Evolutionary conservation across 2,797 vertebrate genomes (phyloP), one percentile per base, ranked within the genome.

Genomic region (Brotula barbata): DNA sequence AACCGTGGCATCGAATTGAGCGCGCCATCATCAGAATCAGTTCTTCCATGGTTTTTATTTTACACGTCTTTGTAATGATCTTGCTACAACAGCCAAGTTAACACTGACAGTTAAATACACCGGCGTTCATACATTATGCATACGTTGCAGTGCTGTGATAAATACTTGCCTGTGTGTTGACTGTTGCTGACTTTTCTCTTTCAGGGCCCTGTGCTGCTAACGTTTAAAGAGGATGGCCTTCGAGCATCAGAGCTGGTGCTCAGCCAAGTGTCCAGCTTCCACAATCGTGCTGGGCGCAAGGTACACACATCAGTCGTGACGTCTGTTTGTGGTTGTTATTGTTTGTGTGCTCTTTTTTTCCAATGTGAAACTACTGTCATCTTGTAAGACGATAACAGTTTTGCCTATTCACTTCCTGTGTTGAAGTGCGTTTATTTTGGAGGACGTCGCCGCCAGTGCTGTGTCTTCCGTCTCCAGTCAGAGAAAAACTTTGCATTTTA

Each of bases 211-310:
- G 64, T 90, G 55, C 56, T 84, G 62, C 80, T 99, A 42, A 88
- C 76, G 0, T 96, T 99, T 87, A 90, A 94, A 72, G 93, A 95
- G 37, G 92, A 94, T 70, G 88, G 58, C 40, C 58, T 88, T 7
- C 89, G 91, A 44, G 85, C 93, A 0, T 90, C 95, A 10, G 89
- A 95, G 45, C 91, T 99, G 71, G 68, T 31, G 1, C 75, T 99
- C 64, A 88, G 87, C 58, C 80, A 82, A 7, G 92, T 97, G 44
- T 89, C 89, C 58, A 93, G 88, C 39, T 77, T 93, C 70, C 84
- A 89, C 54, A 92, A 88, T 75, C 91, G 93, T 9, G 81, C 83
- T 4, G 78, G 80, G 46, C 91, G 90, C 64, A 96, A 98, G 95
- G 97, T 98, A 87, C 85, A 74, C 13, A 34, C 31, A 33, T 6